Conservation (phyloP, 2,797 vertebrate genomes). For the Scleropages formosus region DNA sequence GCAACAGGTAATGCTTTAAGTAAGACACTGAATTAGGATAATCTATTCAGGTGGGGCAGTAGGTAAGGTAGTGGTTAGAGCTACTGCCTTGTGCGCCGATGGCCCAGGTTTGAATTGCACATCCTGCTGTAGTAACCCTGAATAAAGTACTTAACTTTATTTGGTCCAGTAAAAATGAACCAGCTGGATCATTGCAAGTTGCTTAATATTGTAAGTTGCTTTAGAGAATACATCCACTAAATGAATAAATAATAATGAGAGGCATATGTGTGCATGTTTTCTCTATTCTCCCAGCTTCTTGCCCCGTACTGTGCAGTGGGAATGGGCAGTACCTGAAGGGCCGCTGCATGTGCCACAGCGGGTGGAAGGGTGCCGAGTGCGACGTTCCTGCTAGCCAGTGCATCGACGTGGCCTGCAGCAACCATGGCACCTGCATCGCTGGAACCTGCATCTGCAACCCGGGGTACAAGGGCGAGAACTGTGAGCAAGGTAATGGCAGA, state of each 20-base stretch:
- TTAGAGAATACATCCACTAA: too few species aligned
- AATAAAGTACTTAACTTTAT: too few species aligned
- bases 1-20: too few species aligned
- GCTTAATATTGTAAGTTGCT: too few species aligned
- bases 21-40: too few species aligned
- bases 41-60: too few species aligned
- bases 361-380: constrained; percentile 96
- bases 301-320: constrained; percentile 94
- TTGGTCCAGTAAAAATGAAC: too few species aligned
- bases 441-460: constrained; percentile 98
- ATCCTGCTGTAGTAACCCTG: too few species aligned
- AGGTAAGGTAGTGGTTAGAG: too few species aligned
- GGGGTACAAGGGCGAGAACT: constrained; percentile 80
- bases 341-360: constrained; percentile 93
- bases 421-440: constrained; percentile 91
- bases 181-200: too few species aligned
- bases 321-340: constrained; percentile 98
- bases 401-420: constrained; percentile 90
- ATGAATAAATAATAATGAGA: constrained; percentile 20
- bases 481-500: constrained; percentile 67
- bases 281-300: constrained; percentile 75
- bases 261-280: constrained; percentile 38
- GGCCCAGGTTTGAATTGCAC: too few species aligned
- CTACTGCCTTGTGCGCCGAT: too few species aligned
- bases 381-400: constrained; percentile 96